phyloP scores from a whole-genome alignment of 2,113 vertebrate genomes.

The Triplophysa tibetana region DNA sequence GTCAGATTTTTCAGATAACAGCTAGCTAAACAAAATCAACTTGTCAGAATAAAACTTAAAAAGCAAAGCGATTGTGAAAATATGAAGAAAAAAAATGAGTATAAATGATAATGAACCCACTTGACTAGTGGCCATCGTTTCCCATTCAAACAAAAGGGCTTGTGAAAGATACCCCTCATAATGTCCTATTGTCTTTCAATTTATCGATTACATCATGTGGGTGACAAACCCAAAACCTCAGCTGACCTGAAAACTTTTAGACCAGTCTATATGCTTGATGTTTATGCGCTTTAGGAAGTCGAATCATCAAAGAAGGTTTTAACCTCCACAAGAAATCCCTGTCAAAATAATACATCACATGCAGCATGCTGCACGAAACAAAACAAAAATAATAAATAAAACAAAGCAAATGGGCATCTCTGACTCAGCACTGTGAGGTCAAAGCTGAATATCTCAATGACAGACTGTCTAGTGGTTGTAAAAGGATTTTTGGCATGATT shows the following conservation, averaged over 20 bases:
- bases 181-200: background rate
- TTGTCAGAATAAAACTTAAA: background rate
- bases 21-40: background rate
- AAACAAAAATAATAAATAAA: background rate
- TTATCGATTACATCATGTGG: background rate
- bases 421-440: conserved; percentile 13
- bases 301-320: background rate
- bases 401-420: background rate
- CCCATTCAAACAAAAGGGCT: background rate
- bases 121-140: too few relatives aligned
- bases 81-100: background rate
- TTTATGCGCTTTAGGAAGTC: too few relatives aligned
- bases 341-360: conserved; percentile 11
- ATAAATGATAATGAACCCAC: too few relatives aligned
- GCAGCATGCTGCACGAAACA: background rate
- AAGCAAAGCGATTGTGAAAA: background rate
- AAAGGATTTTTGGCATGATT: conserved; percentile 43
- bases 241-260: background rate
- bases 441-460: background rate
- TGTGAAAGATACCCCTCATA: background rate
- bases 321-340: background rate
- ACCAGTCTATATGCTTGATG: too few relatives aligned
- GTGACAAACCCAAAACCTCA: conserved; percentile 7
- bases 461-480: conserved; percentile 13
- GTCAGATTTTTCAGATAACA: too few relatives aligned